These are phyloP conservation scores for Scaptomyza flava DNA, from an alignment of 2,888 invertebrate genomes.

Conservation along the genomic window DNA sequence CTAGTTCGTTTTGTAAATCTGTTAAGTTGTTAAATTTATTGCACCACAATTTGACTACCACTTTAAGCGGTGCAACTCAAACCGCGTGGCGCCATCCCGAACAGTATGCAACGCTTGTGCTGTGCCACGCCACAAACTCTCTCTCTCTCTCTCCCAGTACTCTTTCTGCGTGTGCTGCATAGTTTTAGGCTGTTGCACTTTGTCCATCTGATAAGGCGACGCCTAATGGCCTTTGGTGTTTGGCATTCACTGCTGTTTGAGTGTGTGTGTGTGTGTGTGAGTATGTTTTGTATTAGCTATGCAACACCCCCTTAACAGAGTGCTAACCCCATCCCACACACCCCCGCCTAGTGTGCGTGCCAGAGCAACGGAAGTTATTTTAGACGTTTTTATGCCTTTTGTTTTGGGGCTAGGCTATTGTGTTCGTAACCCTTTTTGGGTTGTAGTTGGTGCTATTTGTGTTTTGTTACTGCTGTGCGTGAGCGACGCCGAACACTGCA, in stretches of 20 bases:
- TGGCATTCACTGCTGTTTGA: slow-evolving; percentile 29
- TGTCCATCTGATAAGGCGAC: slow-evolving; percentile 68
- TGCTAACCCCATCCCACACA: background rate
- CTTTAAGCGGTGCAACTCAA: slow-evolving; percentile 38
- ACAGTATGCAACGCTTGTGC: slow-evolving; percentile 44
- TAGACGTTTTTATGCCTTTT: slow-evolving; percentile 75
- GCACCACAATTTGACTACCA: background rate
- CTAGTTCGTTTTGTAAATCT: slow-evolving; percentile 1
- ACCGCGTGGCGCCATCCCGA: slow-evolving; percentile 25
- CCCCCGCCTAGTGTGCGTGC: slow-evolving; percentile 52
- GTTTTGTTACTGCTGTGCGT: slow-evolving; percentile 41
- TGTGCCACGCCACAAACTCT: slow-evolving; percentile 12
- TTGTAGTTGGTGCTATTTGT: slow-evolving; percentile 12
- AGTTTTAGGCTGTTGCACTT: slow-evolving; percentile 75
- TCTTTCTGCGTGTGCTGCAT: slow-evolving; percentile 51
- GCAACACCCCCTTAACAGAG: slow-evolving; percentile 25
- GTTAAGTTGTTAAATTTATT: slow-evolving; percentile 10
- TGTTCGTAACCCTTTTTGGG: slow-evolving; percentile 61
- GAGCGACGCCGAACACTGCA: slow-evolving; percentile 18
- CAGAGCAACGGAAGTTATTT: slow-evolving; percentile 70
- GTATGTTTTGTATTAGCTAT: slow-evolving; percentile 51
- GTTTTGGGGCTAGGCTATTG: slow-evolving; percentile 54
- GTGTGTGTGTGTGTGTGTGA: slow-evolving; percentile 16
- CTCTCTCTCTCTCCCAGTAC: slow-evolving; percentile 16
- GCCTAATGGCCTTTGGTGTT: slow-evolving; percentile 64